These are phyloP conservation scores for Amblyraja radiata DNA, from an alignment of 2,797 vertebrate species.

Conservation along the genomic window DNA sequence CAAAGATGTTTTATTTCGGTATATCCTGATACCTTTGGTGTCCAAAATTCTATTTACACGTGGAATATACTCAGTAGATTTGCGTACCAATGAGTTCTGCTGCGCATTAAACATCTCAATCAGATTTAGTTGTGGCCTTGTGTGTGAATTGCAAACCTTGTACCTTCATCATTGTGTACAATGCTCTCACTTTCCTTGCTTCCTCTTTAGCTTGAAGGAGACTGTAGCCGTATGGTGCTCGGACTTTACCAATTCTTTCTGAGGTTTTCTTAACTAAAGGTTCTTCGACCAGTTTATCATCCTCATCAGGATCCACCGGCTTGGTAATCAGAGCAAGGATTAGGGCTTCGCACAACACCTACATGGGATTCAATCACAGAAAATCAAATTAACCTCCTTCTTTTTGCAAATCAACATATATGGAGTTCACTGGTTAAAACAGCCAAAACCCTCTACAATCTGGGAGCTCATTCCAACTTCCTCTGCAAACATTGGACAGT, in stretches of 20 bases:
- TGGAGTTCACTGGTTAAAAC: neutral
- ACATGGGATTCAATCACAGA: neutral
- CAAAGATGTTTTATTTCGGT: too few species aligned
- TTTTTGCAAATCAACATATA: neutral
- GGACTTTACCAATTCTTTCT: constrained; percentile 52
- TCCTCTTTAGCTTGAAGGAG: constrained; percentile 69
- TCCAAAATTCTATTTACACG: neutral
- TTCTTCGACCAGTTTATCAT: constrained; percentile 57
- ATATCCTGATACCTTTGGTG: neutral
- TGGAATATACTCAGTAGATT: neutral
- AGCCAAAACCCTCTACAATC: neutral
- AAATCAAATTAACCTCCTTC: neutral
- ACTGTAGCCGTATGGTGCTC: constrained; percentile 62
- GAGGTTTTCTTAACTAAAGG: constrained; percentile 50
- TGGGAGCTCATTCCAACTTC: neutral
- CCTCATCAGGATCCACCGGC: constrained; percentile 66
- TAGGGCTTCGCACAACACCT: constrained; percentile 61
- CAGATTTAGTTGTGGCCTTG: neutral
- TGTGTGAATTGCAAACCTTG: neutral
- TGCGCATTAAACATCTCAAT: neutral
- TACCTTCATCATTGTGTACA: constrained; percentile 63
- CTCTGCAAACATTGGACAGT: neutral
- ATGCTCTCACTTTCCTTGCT: constrained; percentile 59
- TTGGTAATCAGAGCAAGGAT: constrained; percentile 52
- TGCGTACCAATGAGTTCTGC: neutral